Percentiles rank a stretch among this genome's conserved stretches.
These are phyloP conservation scores for Miichthys miiuy DNA, from an alignment of 2,797 vertebrate species.

Conservation along the genomic window DNA sequence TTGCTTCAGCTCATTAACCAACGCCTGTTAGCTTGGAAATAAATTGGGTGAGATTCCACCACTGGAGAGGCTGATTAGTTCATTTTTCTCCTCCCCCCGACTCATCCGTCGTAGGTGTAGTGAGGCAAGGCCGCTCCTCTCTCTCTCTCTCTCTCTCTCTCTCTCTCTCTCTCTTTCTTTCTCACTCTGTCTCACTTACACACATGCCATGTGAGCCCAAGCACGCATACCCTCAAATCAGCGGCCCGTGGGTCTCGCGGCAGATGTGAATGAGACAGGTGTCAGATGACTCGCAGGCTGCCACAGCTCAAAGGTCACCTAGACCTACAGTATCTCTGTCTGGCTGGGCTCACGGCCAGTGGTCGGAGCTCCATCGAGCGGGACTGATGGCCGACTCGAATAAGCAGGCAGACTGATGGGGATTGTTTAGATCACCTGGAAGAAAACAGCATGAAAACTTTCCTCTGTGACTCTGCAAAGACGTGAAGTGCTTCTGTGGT, in stretches of 20 bases:
- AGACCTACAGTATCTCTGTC: constrained; percentile 53
- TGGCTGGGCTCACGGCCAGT: constrained; percentile 44
- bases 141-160: constrained; percentile 49
- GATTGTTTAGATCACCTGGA: not conserved
- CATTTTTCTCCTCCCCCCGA: constrained; percentile 76
- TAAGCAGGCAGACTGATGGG: constrained; percentile 12
- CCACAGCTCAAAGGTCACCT: constrained; percentile 72
- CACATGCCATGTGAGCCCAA: constrained; percentile 43
- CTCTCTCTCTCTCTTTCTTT: constrained; percentile 59
- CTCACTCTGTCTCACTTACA: constrained; percentile 68
- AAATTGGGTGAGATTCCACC: constrained; percentile 84
- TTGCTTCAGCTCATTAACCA: constrained; percentile 87
- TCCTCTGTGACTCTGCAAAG: constrained; percentile 28
- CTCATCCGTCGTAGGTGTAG: constrained; percentile 75
- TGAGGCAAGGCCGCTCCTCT: constrained; percentile 62
- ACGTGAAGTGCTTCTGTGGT: constrained; percentile 1
- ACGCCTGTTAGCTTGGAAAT: constrained; percentile 85
- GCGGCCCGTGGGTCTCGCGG: constrained; percentile 54
- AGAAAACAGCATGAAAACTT: constrained; percentile 30
- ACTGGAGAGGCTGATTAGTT: constrained; percentile 83
- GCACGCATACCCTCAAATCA: constrained; percentile 50
- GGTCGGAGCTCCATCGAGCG: constrained; percentile 19
- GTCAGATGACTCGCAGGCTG: constrained; percentile 67
- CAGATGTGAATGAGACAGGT: constrained; percentile 77
- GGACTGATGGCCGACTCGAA: constrained; percentile 47